These are phyloP conservation scores for Nebria salina DNA, from an alignment of 2,888 invertebrate species.

Conservation along the genomic window DNA sequence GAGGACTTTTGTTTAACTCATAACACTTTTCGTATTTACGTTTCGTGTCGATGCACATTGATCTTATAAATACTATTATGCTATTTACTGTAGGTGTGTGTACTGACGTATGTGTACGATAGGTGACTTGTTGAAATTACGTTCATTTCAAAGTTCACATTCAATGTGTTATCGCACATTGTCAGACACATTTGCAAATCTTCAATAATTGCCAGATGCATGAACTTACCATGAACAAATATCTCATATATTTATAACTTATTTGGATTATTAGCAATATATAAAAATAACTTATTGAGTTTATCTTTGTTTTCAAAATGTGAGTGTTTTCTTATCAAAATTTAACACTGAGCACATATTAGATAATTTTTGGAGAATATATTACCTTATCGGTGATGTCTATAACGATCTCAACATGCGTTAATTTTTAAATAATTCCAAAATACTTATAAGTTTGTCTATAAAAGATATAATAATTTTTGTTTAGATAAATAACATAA, in stretches of 20 bases:
- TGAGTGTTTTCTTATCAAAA: not conserved
- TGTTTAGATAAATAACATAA: no score
- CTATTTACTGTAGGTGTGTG: constrained; percentile 36
- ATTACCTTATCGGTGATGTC: not conserved
- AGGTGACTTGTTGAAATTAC: constrained; percentile 33
- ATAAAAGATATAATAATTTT: no score
- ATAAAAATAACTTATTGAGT: not conserved
- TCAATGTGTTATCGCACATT: not conserved
- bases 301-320: not conserved
- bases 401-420: no score
- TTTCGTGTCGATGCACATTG: constrained; percentile 9
- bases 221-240: no score
- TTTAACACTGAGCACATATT: not conserved
- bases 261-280: no score
- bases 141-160: constrained; percentile 25
- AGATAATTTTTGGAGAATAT: not conserved
- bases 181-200: not conserved
- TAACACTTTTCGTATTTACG: not conserved
- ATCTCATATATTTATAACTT: no score
- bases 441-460: no score
- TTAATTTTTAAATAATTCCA: no score
- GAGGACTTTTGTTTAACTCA: not conserved
- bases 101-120: constrained; percentile 21
- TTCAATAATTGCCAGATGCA: not conserved
- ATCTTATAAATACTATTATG: not conserved